Conservation (phyloP, 1,140 invertebrate species). For the Lepidostoma basale region DNA sequence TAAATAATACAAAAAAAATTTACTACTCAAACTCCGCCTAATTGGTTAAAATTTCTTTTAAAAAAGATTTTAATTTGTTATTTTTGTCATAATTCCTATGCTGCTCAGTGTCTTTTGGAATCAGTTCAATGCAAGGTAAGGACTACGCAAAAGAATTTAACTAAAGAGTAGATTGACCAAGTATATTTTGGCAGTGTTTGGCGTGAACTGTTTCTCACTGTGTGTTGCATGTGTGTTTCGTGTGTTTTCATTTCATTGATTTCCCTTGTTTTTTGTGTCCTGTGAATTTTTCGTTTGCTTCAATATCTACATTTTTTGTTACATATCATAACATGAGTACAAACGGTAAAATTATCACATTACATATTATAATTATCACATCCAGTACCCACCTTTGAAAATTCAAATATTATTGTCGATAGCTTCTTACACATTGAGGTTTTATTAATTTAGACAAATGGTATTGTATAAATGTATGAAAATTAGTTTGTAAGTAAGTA, state of each 20-base stretch:
- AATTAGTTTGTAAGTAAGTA: too few relatives aligned
- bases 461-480: too few relatives aligned
- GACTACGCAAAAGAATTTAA: conserved; percentile 52
- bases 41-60: conserved; percentile 2
- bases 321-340: too few relatives aligned
- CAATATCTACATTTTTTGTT: too few relatives aligned
- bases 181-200: conserved; percentile 27
- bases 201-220: conserved; percentile 36
- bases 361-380: too few relatives aligned
- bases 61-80: conserved; percentile 50
- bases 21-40: too few relatives aligned
- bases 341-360: too few relatives aligned
- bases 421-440: too few relatives aligned
- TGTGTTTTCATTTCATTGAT: conserved; percentile 40
- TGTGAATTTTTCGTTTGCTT: conserved; percentile 46
- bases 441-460: too few relatives aligned
- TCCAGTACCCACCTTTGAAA: too few relatives aligned
- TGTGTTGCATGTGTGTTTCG: conserved; percentile 48
- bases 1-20: too few relatives aligned
- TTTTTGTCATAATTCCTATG: conserved; percentile 62
- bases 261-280: conserved; percentile 44
- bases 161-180: conserved; percentile 41
- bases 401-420: too few relatives aligned
- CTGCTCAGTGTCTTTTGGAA: conserved; percentile 96
- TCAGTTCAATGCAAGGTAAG: conserved; percentile 98